Conservation (phyloP, 2,888 invertebrate species). For the Hirtodrosophila histrioides region DNA sequence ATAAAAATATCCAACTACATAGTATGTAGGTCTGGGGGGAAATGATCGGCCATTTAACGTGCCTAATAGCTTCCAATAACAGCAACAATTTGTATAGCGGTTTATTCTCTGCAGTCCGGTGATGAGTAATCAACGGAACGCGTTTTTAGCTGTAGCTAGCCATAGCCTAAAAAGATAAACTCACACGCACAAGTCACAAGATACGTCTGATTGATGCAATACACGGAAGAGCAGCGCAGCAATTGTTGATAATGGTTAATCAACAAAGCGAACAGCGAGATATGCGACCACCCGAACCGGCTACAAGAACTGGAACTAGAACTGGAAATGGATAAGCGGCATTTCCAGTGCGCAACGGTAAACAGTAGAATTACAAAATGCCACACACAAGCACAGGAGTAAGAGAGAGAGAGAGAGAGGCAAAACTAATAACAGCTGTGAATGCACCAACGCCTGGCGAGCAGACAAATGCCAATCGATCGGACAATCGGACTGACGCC, state of each 20-base stretch:
- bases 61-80: slow-evolving; percentile 52
- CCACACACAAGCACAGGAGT: not conserved
- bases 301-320: slow-evolving; percentile 21
- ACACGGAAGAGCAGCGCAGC: slow-evolving; percentile 33
- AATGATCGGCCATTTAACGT: slow-evolving; percentile 59
- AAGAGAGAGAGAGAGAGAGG: not conserved
- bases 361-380: slow-evolving; percentile 43
- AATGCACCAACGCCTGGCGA: not conserved
- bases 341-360: slow-evolving; percentile 61
- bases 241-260: slow-evolving; percentile 60
- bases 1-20: slow-evolving; percentile 47
- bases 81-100: slow-evolving; percentile 54
- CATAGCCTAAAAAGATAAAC: slow-evolving; percentile 46
- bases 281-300: slow-evolving; percentile 10
- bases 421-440: slow-evolving; percentile 33
- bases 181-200: slow-evolving; percentile 31
- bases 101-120: slow-evolving; percentile 40
- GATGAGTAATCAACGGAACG: slow-evolving; percentile 61
- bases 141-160: slow-evolving; percentile 18
- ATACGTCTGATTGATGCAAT: slow-evolving; percentile 58
- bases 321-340: slow-evolving; percentile 52
- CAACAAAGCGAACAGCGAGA: slow-evolving; percentile 30
- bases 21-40: slow-evolving; percentile 44
- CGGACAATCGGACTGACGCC: slow-evolving; percentile 25
- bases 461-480: slow-evolving; percentile 12